Conservation (phyloP, 2,888 invertebrate species). For the Platerodrilus igneus region DNA sequence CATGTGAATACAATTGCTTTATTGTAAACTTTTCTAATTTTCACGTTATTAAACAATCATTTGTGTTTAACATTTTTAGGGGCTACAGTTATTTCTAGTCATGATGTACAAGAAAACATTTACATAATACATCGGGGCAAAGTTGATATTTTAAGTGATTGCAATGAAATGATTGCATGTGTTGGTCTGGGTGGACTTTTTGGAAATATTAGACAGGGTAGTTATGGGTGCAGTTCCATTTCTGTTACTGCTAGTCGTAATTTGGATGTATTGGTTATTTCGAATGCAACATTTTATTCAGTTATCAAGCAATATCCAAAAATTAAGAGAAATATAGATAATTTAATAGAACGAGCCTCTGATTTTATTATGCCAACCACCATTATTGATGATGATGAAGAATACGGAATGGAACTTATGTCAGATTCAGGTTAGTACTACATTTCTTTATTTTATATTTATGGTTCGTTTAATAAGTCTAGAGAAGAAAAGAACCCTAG, state of each 20-base stretch:
- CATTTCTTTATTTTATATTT: too few species aligned
- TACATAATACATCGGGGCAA: constrained; percentile 53
- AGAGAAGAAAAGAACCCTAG: too few species aligned
- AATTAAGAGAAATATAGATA: constrained; percentile 47
- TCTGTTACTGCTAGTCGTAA: constrained; percentile 51
- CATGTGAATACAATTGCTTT: too few species aligned
- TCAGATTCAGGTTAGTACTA: neutral
- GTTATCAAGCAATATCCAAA: constrained; percentile 52
- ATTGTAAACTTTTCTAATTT: too few species aligned
- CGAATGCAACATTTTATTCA: constrained; percentile 49
- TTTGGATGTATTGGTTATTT: constrained; percentile 50
- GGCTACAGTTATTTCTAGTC: constrained; percentile 50
- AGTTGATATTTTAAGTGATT: constrained; percentile 43
- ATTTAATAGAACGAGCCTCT: constrained; percentile 46
- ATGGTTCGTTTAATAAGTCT: too few species aligned
- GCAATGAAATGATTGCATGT: constrained; percentile 52
- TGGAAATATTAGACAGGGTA: constrained; percentile 50
- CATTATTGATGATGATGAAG: constrained; percentile 29
- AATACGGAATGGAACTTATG: too few species aligned
- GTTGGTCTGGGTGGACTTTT: constrained; percentile 56
- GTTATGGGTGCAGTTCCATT: constrained; percentile 48
- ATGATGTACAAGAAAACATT: constrained; percentile 49
- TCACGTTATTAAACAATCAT: too few species aligned
- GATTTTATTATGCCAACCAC: constrained; percentile 51
- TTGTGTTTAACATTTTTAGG: constrained; percentile 39